Evolutionary conservation across 2,888 invertebrate genomes (phyloP), one percentile per base, ranked within the genome.

Genomic region (Catocala sponsa): DNA sequence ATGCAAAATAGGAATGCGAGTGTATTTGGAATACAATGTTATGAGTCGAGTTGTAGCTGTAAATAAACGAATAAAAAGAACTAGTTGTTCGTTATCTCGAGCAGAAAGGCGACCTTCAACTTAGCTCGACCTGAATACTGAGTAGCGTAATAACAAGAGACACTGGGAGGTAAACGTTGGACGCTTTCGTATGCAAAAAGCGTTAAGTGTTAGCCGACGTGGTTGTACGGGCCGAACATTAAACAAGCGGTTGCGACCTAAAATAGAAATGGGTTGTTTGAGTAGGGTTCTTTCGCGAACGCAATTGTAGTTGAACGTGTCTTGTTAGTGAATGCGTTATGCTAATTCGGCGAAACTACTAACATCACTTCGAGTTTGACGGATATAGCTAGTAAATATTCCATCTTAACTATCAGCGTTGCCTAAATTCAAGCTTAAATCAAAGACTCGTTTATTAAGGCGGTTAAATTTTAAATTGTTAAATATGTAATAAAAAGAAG

Each of bases 201-300:
- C 93, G 94, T 93, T 90, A 93, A 91, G 91, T 92, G 91, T 91
- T 92, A 92, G 92, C 92, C 91, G 90, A 85, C 90, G 92, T 91
- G 91, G 91, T 91, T 89, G 92, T 93, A 92, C 92, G 89, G 92
- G 85, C 89, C 91, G 90, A 92, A 92, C 94, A 92, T 94, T 94
- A 94, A 94, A 92, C 94, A 93, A 91, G 91, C 89, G 91, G 90
- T 88, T 85, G 88, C 85, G 87, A 89, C 90, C 89, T 91, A 87
- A 92, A 94, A 92, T 93, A 94, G 93, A 90, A 94, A 94, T 93
- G 92, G 94, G 89, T 90, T 92, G 91, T 93, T 94, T 93, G 92
- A 94, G 91, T 89, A 92, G 92, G 93, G 94, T 92, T 94, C 92
- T 94, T 94, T 93, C 91, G 92, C 90, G 92, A 93, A 89, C 91